A percentile compares a stretch with the other conserved stretches of the same genome.
Conservation (phyloP, 2,797 vertebrate species). For the Falco cherrug region DNA sequence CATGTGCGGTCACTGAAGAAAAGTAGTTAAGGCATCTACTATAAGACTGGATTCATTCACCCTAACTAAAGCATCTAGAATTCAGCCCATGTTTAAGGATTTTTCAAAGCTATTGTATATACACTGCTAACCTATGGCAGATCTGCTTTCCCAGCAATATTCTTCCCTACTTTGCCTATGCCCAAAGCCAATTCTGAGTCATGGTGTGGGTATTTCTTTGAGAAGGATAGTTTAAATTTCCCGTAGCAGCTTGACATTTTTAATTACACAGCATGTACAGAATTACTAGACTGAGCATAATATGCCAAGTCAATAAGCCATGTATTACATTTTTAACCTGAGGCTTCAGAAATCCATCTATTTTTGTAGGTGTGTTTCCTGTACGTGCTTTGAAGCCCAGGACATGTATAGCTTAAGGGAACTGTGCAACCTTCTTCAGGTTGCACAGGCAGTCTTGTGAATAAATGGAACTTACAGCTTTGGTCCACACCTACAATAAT, state of each 20-base stretch:
- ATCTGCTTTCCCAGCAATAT: neutral
- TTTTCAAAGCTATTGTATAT: neutral
- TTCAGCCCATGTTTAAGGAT: neutral
- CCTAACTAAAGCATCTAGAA: neutral
- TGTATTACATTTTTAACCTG: constrained; percentile 9
- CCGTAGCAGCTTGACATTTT: neutral
- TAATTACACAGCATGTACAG: constrained; percentile 16
- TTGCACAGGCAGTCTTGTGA: neutral
- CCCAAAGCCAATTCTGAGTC: neutral
- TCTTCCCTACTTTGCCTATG: neutral
- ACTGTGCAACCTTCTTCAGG: neutral
- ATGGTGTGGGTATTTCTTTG: neutral
- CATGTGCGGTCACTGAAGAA: neutral
- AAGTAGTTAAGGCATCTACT: neutral
- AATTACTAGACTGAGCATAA: constrained; percentile 20
- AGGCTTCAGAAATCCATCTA: constrained; percentile 24
- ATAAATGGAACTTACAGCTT: neutral
- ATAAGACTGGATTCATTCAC: neutral
- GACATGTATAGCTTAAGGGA: constrained; percentile 8
- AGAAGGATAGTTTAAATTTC: neutral
- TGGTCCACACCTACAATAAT: neutral
- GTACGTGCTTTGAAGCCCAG: neutral
- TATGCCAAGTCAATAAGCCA: neutral
- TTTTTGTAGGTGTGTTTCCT: constrained; percentile 9
- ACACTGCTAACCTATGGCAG: neutral